Percentiles rank a stretch among this genome's conserved stretches.
These are phyloP conservation scores for Cristatella mucedo DNA, from an alignment of 2,888 invertebrate genomes.

Conservation along the genomic window DNA sequence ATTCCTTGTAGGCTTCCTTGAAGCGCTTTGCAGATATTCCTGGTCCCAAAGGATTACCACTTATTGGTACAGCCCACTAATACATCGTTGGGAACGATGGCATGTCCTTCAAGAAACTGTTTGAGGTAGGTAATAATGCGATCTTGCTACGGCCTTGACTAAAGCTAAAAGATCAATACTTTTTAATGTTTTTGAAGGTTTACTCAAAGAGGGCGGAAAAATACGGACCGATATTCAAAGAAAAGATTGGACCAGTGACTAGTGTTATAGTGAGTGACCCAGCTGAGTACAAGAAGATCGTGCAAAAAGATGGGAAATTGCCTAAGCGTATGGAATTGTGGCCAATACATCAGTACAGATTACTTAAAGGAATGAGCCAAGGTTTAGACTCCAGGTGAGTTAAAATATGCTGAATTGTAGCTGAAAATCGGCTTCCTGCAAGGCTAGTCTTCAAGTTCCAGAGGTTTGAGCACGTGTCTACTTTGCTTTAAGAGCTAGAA, in stretches of 20 bases:
- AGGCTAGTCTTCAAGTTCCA: no score
- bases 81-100: constrained; percentile 31
- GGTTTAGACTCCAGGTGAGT: no score
- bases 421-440: no score
- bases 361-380: no score
- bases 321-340: constrained; percentile 30
- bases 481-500: no score
- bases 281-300: constrained; percentile 28
- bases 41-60: constrained; percentile 28
- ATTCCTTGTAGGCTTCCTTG: no score
- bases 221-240: constrained; percentile 32
- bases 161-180: no score
- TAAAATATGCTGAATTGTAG: no score
- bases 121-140: no score
- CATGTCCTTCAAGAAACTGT: constrained; percentile 31
- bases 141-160: no score
- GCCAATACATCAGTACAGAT: constrained; percentile 32
- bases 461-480: no score
- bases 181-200: constrained; percentile 17
- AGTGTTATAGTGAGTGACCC: constrained; percentile 30
- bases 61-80: constrained; percentile 26
- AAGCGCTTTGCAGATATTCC: constrained; percentile 23
- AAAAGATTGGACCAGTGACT: constrained; percentile 26
- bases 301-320: constrained; percentile 25
- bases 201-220: constrained; percentile 21